A percentile compares a stretch with the other conserved stretches of the same genome.
Conservation (phyloP, 1,140 invertebrate species). For the Monochamus saltuarius region DNA sequence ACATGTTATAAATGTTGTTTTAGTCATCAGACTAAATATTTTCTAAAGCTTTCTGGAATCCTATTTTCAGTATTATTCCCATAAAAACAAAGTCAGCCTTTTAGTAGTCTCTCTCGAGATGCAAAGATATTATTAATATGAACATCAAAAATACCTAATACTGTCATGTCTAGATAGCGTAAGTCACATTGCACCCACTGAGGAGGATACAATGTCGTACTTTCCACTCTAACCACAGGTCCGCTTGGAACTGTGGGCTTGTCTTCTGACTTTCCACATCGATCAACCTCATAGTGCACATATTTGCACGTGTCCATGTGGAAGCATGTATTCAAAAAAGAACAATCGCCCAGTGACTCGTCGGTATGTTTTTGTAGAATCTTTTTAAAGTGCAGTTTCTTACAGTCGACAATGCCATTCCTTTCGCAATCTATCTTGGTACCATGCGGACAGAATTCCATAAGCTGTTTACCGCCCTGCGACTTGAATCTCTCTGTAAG, state of each 20-base stretch:
- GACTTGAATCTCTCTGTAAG: conserved; percentile 93
- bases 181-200: conserved; percentile 98
- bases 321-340: conserved; percentile 97
- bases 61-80: too few relatives aligned
- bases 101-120: too few relatives aligned
- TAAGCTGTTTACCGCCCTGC: conserved; percentile 90
- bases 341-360: conserved; percentile 93
- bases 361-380: conserved; percentile 97
- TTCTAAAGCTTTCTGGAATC: too few relatives aligned
- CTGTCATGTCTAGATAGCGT: conserved; percentile 92
- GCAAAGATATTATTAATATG: not conserved
- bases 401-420: conserved; percentile 65
- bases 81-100: too few relatives aligned
- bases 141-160: conserved; percentile 66
- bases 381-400: conserved; percentile 94
- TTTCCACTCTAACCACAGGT: conserved; percentile 52
- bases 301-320: conserved; percentile 99
- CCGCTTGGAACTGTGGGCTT: conserved; percentile 26
- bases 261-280: conserved; percentile 43
- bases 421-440: conserved; percentile 87
- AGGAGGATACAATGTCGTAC: conserved; percentile 76
- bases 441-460: conserved; percentile 95
- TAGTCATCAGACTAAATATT: too few relatives aligned
- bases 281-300: conserved; percentile 92
- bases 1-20: too few relatives aligned